A percentile compares a stretch with the other conserved stretches of the same genome.
These are phyloP conservation scores for Siniperca chuatsi DNA, from an alignment of 2,113 vertebrate genomes.

Conservation along the genomic window DNA sequence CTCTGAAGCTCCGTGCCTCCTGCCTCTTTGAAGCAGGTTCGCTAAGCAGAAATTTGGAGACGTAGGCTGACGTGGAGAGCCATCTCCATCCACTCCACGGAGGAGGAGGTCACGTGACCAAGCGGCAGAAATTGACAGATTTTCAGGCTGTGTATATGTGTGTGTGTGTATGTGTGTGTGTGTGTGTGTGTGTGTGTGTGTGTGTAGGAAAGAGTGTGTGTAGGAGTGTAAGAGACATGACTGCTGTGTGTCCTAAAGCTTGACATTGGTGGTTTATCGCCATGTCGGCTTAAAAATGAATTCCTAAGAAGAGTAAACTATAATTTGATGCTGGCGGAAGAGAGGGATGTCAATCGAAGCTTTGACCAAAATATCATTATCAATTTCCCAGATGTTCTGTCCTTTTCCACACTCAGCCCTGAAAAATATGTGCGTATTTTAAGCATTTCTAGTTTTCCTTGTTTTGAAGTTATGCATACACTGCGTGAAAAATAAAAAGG, in stretches of 20 bases:
- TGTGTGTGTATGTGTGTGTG: slow-evolving; percentile 22
- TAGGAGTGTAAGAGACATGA: slow-evolving; percentile 61
- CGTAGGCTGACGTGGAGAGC: slow-evolving; percentile 99
- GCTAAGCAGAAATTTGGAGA: slow-evolving; percentile 98
- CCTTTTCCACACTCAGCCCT: neutral
- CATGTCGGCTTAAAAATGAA: slow-evolving; percentile 61
- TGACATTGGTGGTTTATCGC: slow-evolving; percentile 78
- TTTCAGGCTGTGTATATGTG: slow-evolving; percentile 58
- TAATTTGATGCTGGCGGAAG: slow-evolving; percentile 15
- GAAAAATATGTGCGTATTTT: neutral
- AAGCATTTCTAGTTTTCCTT: neutral
- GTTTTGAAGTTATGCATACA: neutral
- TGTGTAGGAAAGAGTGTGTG: slow-evolving; percentile 36
- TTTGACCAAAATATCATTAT: slow-evolving; percentile 37
- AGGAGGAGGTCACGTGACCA: slow-evolving; percentile 96
- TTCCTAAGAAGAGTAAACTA: slow-evolving; percentile 40
- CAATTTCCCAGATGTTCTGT: slow-evolving; percentile 25
- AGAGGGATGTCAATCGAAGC: slow-evolving; percentile 19
- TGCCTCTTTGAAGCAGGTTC: slow-evolving; percentile 98
- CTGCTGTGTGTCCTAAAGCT: slow-evolving; percentile 70
- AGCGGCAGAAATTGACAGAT: slow-evolving; percentile 95
- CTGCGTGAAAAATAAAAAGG: neutral
- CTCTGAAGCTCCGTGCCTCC: slow-evolving; percentile 91
- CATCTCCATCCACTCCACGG: slow-evolving; percentile 96
- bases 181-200: slow-evolving; percentile 19